These are phyloP conservation scores for Bombycilla garrulus DNA, from an alignment of 2,113 vertebrate species.

Conservation along the genomic window DNA sequence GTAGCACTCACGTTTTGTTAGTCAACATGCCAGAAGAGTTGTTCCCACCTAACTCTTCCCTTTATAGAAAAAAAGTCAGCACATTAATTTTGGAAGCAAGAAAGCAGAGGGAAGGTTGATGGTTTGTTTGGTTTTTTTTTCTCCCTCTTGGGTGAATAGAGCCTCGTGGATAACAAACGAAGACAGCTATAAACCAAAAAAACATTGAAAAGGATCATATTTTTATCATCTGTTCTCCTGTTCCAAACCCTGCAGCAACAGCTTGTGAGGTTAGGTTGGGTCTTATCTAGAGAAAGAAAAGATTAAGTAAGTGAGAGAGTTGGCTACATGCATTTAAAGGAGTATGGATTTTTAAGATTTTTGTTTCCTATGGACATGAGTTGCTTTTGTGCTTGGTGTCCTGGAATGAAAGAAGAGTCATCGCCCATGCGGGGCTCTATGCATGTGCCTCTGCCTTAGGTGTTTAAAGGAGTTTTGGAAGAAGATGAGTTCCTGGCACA, in stretches of 20 bases:
- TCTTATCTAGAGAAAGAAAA: background rate
- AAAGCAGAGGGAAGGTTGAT: background rate
- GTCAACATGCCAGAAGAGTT: background rate
- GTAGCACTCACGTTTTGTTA: background rate
- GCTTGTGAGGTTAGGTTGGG: background rate
- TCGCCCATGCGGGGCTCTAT: background rate
- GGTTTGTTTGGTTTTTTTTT: background rate
- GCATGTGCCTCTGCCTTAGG: background rate
- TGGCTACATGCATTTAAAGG: background rate
- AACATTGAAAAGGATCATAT: background rate
- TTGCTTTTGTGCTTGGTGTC: background rate
- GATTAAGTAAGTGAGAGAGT: background rate
- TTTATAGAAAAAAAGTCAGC: background rate
- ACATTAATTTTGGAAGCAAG: background rate
- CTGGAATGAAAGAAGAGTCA: background rate
- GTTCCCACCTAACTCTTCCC: conserved; percentile 18
- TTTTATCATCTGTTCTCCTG: background rate
- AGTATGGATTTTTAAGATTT: background rate
- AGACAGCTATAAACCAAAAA: background rate
- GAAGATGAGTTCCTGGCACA: background rate
- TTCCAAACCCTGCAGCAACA: conserved; percentile 8
- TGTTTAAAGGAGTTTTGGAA: background rate
- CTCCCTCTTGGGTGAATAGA: background rate
- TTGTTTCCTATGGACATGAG: background rate
- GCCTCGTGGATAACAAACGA: background rate